Conservation (phyloP, 2,888 invertebrate species). For the Hemaris fuciformis region DNA sequence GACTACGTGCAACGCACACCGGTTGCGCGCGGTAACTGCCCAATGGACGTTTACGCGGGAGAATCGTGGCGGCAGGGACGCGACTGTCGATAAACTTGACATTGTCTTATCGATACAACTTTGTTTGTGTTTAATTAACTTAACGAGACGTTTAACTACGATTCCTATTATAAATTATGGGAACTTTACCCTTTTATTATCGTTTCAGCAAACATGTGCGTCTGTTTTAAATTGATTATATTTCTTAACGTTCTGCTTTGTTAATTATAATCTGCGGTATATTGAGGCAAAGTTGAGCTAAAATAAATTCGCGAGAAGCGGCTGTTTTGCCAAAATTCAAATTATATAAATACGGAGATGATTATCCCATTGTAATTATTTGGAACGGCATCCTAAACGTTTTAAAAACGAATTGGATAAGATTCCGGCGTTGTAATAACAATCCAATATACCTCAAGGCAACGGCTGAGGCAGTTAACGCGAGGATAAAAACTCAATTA, state of each 20-base stretch:
- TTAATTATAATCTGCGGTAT: too few species aligned
- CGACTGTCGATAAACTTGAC: conserved; percentile 9
- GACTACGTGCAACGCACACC: conserved; percentile 11
- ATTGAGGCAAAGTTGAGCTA: background rate
- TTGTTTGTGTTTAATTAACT: background rate
- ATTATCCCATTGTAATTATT: conserved; percentile 1
- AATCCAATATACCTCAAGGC: conserved; percentile 10
- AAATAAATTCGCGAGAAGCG: background rate
- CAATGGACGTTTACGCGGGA: conserved; percentile 6
- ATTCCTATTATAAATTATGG: background rate
- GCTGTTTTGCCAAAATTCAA: background rate
- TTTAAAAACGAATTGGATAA: background rate
- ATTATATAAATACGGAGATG: background rate
- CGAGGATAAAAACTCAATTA: conserved; percentile 15
- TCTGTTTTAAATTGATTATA: too few species aligned
- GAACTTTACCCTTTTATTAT: background rate
- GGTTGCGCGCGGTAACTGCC: conserved; percentile 14
- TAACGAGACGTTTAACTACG: background rate
- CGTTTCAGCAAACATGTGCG: background rate
- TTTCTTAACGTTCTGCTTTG: too few species aligned
- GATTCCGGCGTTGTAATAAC: background rate
- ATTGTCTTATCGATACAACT: conserved; percentile 13
- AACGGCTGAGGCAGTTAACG: conserved; percentile 12
- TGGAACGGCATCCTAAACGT: background rate
- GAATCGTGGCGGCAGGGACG: background rate